Evolutionary conservation across 2,113 vertebrate species (phyloP).

Genomic region (Onychorhynchus coronatus): DNA sequence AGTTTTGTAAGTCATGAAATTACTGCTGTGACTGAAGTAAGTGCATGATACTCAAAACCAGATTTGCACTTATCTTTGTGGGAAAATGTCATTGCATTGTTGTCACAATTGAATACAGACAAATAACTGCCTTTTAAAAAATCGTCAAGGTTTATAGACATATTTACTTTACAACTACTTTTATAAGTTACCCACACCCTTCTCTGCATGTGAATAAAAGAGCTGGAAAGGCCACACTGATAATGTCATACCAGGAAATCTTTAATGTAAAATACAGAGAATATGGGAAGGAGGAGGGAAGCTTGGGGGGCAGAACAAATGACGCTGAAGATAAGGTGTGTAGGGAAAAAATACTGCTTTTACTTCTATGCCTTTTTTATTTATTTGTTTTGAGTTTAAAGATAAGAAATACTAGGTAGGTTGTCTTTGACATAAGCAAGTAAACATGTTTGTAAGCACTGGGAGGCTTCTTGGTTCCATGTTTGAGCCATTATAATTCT

Average conservation of each 20-base stretch:
- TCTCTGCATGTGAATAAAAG: conserved; percentile 15
- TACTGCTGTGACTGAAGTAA: neutral
- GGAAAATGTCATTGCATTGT: conserved; percentile 17
- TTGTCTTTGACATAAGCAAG: neutral
- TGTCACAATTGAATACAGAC: neutral
- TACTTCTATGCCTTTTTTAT: neutral
- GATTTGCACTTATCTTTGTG: neutral
- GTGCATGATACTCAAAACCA: neutral
- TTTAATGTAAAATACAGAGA: conserved; percentile 14
- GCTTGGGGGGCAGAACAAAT: neutral
- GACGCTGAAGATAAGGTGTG: neutral
- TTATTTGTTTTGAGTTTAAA: neutral
- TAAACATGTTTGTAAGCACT: neutral
- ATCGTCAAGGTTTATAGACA: conserved; percentile 8
- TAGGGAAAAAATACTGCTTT: neutral
- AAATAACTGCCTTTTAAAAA: conserved; percentile 35
- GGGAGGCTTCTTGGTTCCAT: neutral
- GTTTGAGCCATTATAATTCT: neutral
- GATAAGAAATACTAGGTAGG: neutral
- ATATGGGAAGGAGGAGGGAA: neutral
- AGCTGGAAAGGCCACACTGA: conserved; percentile 27
- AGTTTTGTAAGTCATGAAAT: neutral
- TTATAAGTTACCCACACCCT: conserved; percentile 51
- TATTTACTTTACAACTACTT: conserved; percentile 48
- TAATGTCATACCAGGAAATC: conserved; percentile 55